A percentile compares a stretch with the other conserved stretches of the same genome.
Evolutionary conservation across 2,113 vertebrate genomes (phyloP).

Genomic region (Cyprinodon variegatus): DNA sequence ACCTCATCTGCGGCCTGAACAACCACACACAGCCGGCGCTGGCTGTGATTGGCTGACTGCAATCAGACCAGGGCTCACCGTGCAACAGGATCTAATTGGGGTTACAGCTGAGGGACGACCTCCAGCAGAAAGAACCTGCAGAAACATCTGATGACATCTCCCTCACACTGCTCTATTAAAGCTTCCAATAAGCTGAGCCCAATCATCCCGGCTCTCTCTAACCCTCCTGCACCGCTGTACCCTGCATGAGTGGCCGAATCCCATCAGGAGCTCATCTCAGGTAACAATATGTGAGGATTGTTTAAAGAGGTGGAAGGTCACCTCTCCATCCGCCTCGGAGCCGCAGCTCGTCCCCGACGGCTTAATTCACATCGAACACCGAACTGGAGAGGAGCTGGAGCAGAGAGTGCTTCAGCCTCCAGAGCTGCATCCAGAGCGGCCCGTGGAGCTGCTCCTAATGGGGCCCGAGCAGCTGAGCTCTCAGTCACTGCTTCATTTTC

Average conservation of each 20-base stretch:
- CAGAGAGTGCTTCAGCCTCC: too few species aligned
- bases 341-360: slow-evolving; percentile 39
- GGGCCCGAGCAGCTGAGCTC: background rate
- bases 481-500: background rate
- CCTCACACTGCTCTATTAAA: slow-evolving; percentile 18
- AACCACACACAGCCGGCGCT: slow-evolving; percentile 17
- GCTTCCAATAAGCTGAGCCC: slow-evolving; percentile 34
- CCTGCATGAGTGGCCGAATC: slow-evolving; percentile 45
- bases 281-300: slow-evolving; percentile 46
- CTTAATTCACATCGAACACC: slow-evolving; percentile 41
- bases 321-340: slow-evolving; percentile 37
- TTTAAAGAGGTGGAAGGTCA: slow-evolving; percentile 33
- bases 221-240: slow-evolving; percentile 21
- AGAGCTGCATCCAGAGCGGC: background rate
- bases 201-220: slow-evolving; percentile 45
- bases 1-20: too few species aligned
- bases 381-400: slow-evolving; percentile 30
- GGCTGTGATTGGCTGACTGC: slow-evolving; percentile 47
- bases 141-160: slow-evolving; percentile 20
- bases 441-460: background rate
- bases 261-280: slow-evolving; percentile 47
- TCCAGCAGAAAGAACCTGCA: slow-evolving; percentile 5
- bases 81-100: slow-evolving; percentile 43
- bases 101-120: slow-evolving; percentile 25
- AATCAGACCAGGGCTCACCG: slow-evolving; percentile 39